These are phyloP conservation scores for Nipponia nippon DNA, from an alignment of 2,113 vertebrate genomes.

Conservation along the genomic window DNA sequence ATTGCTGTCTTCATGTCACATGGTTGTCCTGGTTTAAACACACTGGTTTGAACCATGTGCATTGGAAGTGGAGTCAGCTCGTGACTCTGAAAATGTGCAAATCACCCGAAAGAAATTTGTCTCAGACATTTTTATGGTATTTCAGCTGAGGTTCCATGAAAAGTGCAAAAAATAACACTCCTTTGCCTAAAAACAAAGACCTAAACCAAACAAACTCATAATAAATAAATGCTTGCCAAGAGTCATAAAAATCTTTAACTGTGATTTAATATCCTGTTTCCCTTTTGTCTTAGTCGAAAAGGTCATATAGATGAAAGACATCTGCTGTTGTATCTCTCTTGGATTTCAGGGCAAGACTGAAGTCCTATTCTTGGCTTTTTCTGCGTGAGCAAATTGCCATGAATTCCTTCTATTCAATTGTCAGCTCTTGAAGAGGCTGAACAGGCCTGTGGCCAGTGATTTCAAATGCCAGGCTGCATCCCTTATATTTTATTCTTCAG, in stretches of 20 bases:
- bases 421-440: background rate
- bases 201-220: slow-evolving; percentile 42
- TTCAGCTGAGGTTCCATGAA: slow-evolving; percentile 28
- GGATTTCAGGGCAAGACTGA: background rate
- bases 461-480: background rate
- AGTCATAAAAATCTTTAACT: slow-evolving; percentile 42
- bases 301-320: slow-evolving; percentile 57
- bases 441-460: background rate
- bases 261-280: slow-evolving; percentile 64
- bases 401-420: slow-evolving; percentile 5
- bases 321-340: slow-evolving; percentile 35
- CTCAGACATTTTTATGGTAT: background rate
- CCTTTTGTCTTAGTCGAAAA: slow-evolving; percentile 52
- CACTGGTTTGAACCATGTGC: background rate
- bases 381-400: background rate
- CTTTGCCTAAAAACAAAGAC: slow-evolving; percentile 25
- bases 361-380: background rate
- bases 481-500: background rate
- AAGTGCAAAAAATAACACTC: slow-evolving; percentile 53
- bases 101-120: background rate
- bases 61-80: background rate
- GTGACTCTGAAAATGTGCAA: slow-evolving; percentile 6
- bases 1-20: background rate
- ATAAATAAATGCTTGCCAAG: slow-evolving; percentile 50
- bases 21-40: background rate